Evolutionary conservation across 2,797 vertebrate species (phyloP), one percentile per base, ranked within the genome.

Genomic region (Cryptoprocta ferox): DNA sequence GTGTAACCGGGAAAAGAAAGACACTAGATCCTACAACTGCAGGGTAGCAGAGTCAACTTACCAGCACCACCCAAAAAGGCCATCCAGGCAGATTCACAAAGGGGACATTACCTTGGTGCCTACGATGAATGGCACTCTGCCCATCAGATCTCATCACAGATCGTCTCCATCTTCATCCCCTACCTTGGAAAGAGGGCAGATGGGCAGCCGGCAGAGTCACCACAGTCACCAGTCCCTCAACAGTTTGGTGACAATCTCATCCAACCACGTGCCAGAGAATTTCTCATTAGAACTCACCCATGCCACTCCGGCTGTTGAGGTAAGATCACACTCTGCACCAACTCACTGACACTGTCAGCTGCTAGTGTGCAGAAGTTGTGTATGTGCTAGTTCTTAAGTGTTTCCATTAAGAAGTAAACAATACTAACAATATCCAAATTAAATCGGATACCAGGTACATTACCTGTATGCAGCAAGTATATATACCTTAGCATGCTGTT

Each of bases 201-300:
- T 99, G 98, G 99, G 99, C 95, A 99, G 99, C 98, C 98, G 99
- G 45, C 99, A 99, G 98, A 99, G 99, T 98, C 99, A 99, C 81
- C 99, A 99, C 94, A 99, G 99, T 97, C 99, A 99, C 95, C 99
- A 99, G 86, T 99, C 99, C 0, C 99, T 99, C 94, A 99, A 99
- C 99, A 99, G 99, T 98, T 98, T 99, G 96, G 99, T 99, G 97
- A 99, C 99, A 91, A 99, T 99, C 98, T 99, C 99, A 76, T 99
- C 99, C 48, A 99, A 99, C 98, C 99, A 99, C 0, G 99, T 99
- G 96, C 98, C 99, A 0, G 99, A 99, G 97, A 99, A 99, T 96
- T 99, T 99, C 94, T 99, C 99, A 1, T 97, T 99, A 97, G 99
- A 99, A 68, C 99, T 99, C 96, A 99, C 99, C 71, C 99, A 99